Evolutionary conservation across 2,113 vertebrate genomes (phyloP).

Genomic region (Oreocharis arfaki): DNA sequence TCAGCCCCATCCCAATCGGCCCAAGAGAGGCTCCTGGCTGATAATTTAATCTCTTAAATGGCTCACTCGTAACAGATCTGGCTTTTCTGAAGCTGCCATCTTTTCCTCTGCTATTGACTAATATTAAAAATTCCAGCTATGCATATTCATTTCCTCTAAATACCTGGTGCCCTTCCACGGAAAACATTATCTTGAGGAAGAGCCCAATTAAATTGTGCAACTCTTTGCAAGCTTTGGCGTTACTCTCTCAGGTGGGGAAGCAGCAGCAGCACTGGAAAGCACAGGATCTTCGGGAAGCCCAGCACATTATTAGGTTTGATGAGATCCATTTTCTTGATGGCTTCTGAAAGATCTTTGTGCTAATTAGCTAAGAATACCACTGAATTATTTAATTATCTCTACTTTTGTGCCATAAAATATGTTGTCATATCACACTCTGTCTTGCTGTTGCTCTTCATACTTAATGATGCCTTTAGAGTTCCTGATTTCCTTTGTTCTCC

Average conservation of each 20-base stretch:
- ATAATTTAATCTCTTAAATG: background rate
- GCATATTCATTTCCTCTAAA: background rate
- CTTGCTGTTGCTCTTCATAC: conserved; percentile 61
- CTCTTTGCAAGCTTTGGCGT: background rate
- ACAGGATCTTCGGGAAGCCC: conserved; percentile 15
- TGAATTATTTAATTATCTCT: conserved; percentile 76
- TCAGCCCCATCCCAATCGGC: background rate
- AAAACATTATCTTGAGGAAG: background rate
- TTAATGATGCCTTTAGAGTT: conserved; percentile 72
- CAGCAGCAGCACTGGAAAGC: background rate
- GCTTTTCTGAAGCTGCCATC: background rate
- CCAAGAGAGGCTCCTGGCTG: background rate
- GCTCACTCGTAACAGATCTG: background rate
- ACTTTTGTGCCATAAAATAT: conserved; percentile 71
- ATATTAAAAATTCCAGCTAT: background rate
- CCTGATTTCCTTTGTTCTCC: conserved; percentile 76
- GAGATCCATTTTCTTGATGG: conserved; percentile 70
- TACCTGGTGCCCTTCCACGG: background rate
- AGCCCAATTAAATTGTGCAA: background rate
- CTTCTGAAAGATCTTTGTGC: conserved; percentile 65
- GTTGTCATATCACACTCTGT: conserved; percentile 71
- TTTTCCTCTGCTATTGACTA: background rate
- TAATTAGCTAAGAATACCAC: conserved; percentile 73
- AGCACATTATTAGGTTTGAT: conserved; percentile 55
- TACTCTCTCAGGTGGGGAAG: background rate